Evolutionary conservation across 1,140 invertebrate genomes (phyloP).

Genomic region (Gonioctena quinquepunctata): DNA sequence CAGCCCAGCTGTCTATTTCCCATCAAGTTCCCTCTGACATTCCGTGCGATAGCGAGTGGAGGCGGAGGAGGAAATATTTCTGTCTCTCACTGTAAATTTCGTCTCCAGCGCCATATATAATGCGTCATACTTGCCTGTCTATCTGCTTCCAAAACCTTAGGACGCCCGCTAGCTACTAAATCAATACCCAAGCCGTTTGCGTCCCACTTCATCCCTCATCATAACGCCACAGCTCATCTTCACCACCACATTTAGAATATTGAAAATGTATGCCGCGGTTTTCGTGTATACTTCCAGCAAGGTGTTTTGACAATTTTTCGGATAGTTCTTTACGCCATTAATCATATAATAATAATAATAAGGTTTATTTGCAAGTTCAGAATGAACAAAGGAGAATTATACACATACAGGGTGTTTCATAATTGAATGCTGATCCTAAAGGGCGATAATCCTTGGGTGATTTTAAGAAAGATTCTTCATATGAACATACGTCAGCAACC

Average conservation of each 20-base stretch:
- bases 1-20: conserved; percentile 38
- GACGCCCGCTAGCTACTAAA: conserved; percentile 54
- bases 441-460: too few relatives aligned
- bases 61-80: conserved; percentile 8
- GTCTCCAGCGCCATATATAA: conserved; percentile 55
- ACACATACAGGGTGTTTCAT: too few relatives aligned
- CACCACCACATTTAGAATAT: conserved; percentile 35
- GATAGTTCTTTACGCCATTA: too few relatives aligned
- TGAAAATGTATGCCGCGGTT: conserved; percentile 27
- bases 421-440: too few relatives aligned
- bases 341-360: too few relatives aligned
- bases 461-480: too few relatives aligned
- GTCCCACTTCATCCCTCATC: conserved; percentile 28
- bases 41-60: neutral
- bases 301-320: too few relatives aligned
- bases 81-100: conserved; percentile 38
- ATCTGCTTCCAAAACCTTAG: conserved; percentile 53
- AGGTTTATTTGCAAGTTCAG: too few relatives aligned
- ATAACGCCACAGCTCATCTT: conserved; percentile 45
- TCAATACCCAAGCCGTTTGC: conserved; percentile 49
- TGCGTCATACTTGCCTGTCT: conserved; percentile 55
- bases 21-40: conserved; percentile 22
- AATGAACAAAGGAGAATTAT: too few relatives aligned
- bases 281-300: too few relatives aligned
- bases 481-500: too few relatives aligned